A percentile compares a stretch with the other conserved stretches of the same genome.
Conservation (phyloP, 2,113 vertebrate genomes). For the Eupsittula cactorum region DNA sequence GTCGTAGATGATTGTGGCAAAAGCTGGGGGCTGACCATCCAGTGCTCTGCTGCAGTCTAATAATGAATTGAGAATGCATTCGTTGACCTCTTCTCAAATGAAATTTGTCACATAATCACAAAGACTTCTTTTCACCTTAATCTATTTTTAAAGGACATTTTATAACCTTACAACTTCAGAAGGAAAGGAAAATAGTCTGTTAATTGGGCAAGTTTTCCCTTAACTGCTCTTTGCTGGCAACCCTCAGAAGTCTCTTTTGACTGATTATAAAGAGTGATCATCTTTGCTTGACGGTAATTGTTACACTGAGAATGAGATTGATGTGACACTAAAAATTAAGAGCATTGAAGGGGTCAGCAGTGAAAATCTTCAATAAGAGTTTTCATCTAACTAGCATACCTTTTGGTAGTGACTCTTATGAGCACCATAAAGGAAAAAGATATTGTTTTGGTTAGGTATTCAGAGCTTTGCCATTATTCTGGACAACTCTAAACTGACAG, state of each 20-base stretch:
- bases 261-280: background rate
- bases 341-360: background rate
- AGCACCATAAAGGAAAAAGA: background rate
- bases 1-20: background rate
- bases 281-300: constrained; percentile 21
- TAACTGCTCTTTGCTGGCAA: background rate
- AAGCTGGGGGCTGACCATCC: background rate
- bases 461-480: background rate
- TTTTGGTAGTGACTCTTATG: background rate
- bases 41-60: background rate
- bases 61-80: constrained; percentile 32
- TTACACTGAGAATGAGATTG: background rate
- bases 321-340: background rate
- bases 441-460: background rate
- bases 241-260: background rate
- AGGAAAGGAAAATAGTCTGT: constrained; percentile 11
- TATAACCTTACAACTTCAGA: constrained; percentile 10
- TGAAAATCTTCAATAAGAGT: background rate
- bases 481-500: background rate
- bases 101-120: constrained; percentile 28
- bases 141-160: constrained; percentile 13
- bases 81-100: constrained; percentile 43
- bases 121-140: constrained; percentile 16
- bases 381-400: background rate
- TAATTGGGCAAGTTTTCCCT: constrained; percentile 37